Evolutionary conservation across 2,888 invertebrate genomes (phyloP).

Genomic region (Athalia circularis): DNA sequence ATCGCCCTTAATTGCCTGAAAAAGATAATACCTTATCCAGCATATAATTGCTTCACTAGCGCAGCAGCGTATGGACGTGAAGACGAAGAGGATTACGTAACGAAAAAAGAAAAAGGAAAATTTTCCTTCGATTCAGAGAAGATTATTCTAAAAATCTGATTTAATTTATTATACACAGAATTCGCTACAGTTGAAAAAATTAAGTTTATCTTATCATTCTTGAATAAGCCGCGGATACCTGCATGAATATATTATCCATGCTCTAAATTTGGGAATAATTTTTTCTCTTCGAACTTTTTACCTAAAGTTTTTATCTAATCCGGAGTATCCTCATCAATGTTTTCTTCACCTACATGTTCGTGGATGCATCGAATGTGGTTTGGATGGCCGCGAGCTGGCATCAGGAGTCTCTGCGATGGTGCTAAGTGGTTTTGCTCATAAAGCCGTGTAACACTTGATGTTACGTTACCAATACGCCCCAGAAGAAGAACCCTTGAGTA

Average conservation of each 20-base stretch:
- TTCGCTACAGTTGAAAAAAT: too few relatives aligned
- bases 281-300: too few relatives aligned
- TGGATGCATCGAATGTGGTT: not conserved
- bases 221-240: too few relatives aligned
- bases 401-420: conserved; percentile 59
- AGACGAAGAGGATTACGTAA: not conserved
- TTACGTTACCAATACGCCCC: not conserved
- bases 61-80: not conserved
- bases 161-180: too few relatives aligned
- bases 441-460: conserved; percentile 56
- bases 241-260: too few relatives aligned
- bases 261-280: too few relatives aligned
- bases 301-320: too few relatives aligned
- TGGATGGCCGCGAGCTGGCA: conserved; percentile 44
- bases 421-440: conserved; percentile 73
- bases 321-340: too few relatives aligned
- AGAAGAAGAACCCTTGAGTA: not conserved
- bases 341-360: too few relatives aligned
- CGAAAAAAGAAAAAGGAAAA: not conserved
- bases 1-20: conserved; percentile 4
- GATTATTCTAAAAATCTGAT: too few relatives aligned
- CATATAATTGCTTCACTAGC: not conserved
- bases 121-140: not conserved
- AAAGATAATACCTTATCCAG: conserved; percentile 6
- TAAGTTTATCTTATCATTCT: too few relatives aligned